Percentiles rank a stretch among this genome's conserved stretches.
phyloP scores from a whole-genome alignment of 2,797 vertebrate genomes.

The Pampus argenteus region DNA sequence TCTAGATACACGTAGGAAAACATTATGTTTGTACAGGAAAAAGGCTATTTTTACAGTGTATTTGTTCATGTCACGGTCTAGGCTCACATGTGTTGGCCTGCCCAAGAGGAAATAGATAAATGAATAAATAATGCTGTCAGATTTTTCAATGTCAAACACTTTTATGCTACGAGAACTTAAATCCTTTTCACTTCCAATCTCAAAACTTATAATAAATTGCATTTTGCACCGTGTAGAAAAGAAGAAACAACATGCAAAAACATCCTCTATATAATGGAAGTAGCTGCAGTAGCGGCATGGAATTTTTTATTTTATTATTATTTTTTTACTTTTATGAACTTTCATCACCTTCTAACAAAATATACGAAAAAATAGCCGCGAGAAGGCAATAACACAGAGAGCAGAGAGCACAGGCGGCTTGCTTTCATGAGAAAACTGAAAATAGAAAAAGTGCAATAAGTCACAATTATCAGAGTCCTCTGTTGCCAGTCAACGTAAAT shows the following conservation, averaged over 20 bases:
- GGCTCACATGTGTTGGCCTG: conserved; percentile 11
- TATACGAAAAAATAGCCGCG: conserved; percentile 49
- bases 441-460: conserved; percentile 70
- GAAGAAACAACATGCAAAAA: conserved; percentile 20
- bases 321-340: conserved; percentile 41
- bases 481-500: conserved; percentile 70
- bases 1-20: conserved; percentile 37
- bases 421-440: conserved; percentile 38
- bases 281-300: neutral
- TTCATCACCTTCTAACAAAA: conserved; percentile 66
- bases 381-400: conserved; percentile 74
- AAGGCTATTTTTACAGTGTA: conserved; percentile 46
- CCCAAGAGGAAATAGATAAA: conserved; percentile 38
- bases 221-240: neutral
- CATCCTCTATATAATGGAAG: conserved; percentile 5
- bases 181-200: neutral
- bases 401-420: conserved; percentile 24
- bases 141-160: conserved; percentile 36
- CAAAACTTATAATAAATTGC: conserved; percentile 41
- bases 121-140: conserved; percentile 40
- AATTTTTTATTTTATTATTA: too few species aligned
- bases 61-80: conserved; percentile 36
- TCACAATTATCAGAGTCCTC: conserved; percentile 60
- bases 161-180: conserved; percentile 1
- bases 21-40: conserved; percentile 16